Percentiles rank a stretch among this genome's conserved stretches.
phyloP scores from a whole-genome alignment of 2,113 vertebrate species.

The Archocentrus centrarchus region DNA sequence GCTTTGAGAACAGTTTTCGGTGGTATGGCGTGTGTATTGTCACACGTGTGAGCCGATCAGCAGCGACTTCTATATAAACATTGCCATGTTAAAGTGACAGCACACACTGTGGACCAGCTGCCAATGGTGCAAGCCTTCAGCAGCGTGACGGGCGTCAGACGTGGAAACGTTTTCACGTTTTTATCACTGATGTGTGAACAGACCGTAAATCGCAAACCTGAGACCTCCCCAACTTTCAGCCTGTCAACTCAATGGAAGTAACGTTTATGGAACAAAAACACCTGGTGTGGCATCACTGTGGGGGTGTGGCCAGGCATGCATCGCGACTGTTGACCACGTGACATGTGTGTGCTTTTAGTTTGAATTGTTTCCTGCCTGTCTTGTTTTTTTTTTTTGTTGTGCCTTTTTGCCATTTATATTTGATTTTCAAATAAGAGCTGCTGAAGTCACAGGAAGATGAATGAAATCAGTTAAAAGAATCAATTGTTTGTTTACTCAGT shows the following conservation, averaged over 20 bases:
- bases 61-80: background rate
- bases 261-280: background rate
- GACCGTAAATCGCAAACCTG: background rate
- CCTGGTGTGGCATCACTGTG: conserved; percentile 1
- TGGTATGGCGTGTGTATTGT: background rate
- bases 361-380: background rate
- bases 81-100: background rate
- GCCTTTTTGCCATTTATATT: background rate
- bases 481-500: background rate
- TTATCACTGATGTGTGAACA: background rate
- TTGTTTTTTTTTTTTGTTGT: background rate
- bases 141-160: background rate
- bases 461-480: background rate
- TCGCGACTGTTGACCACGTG: background rate
- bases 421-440: background rate
- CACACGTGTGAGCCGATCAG: background rate
- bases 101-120: background rate
- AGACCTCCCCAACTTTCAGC: fast-evolving
- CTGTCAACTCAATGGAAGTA: too few species aligned
- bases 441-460: background rate
- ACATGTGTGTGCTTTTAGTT: background rate
- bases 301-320: background rate
- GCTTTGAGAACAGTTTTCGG: too few species aligned
- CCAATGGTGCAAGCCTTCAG: background rate
- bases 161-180: background rate